Evolutionary conservation across 2,113 vertebrate species (phyloP).

Genomic region (Neodontobutis hainanensis): DNA sequence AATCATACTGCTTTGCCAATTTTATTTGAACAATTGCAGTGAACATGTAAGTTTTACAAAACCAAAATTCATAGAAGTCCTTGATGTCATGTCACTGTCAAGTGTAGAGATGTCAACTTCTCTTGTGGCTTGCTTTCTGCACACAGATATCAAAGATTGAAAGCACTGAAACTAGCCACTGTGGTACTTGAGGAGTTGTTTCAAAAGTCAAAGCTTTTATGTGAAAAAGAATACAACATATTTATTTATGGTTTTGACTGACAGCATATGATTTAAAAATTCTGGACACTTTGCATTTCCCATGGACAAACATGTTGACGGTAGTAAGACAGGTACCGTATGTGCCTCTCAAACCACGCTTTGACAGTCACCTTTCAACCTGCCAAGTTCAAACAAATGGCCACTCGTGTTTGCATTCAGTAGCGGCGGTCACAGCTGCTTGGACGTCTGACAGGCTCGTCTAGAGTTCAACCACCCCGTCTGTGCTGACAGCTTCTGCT

Average conservation of each 20-base stretch:
- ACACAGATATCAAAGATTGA: not conserved
- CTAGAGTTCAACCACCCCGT: conserved; percentile 63
- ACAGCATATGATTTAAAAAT: not conserved
- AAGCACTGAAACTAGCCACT: not conserved
- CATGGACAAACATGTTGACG: conserved; percentile 10
- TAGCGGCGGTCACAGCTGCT: conserved; percentile 57
- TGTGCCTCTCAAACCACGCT: not conserved
- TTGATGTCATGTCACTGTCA: no score
- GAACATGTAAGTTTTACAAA: no score
- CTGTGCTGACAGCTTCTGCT: conserved; percentile 67
- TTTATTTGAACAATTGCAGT: no score
- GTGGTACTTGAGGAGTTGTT: not conserved
- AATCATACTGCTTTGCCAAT: no score
- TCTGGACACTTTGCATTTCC: not conserved
- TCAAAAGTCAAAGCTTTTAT: conserved; percentile 1
- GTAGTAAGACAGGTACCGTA: conserved; percentile 8
- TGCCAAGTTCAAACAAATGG: conserved; percentile 64
- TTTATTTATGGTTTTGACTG: not conserved
- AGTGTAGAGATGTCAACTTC: no score
- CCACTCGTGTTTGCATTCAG: conserved; percentile 67
- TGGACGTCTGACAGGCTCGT: conserved; percentile 65
- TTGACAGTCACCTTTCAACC: conserved; percentile 64
- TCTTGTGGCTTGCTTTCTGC: not conserved
- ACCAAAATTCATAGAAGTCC: no score
- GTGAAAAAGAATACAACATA: not conserved